Conservation (phyloP, 2,888 invertebrate genomes). For the Diadegma fenestrale region DNA sequence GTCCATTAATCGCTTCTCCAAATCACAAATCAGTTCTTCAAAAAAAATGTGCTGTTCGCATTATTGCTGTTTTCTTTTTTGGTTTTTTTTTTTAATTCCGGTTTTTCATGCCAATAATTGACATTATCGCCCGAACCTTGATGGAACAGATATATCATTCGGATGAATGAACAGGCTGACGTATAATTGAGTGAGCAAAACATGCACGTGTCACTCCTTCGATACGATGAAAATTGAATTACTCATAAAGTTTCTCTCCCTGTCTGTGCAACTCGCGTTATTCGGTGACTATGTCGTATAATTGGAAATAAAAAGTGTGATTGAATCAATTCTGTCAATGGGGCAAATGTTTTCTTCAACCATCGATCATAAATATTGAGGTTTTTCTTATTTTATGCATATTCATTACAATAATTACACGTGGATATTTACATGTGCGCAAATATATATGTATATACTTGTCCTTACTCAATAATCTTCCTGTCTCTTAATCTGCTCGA, state of each 20-base stretch:
- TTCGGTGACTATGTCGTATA: not conserved
- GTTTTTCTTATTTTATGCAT: not conserved
- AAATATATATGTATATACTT: conserved; percentile 1
- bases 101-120: conserved; percentile 2
- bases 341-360: conserved; percentile 26
- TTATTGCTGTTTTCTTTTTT: not conserved
- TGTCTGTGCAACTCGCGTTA: not conserved
- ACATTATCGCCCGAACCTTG: not conserved
- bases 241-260: conserved; percentile 9
- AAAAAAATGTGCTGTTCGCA: not conserved
- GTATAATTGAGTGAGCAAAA: conserved; percentile 22
- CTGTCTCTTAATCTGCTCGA: conserved; percentile 66
- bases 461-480: conserved; percentile 63
- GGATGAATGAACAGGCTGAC: conserved; percentile 20
- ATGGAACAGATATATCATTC: conserved; percentile 23
- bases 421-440: not conserved
- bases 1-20: not conserved
- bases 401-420: conserved; percentile 5
- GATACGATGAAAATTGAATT: conserved; percentile 30
- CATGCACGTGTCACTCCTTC: not conserved
- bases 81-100: not conserved
- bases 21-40: not conserved
- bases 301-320: not conserved
- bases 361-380: not conserved
- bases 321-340: conserved; percentile 24